A percentile compares a stretch with the other conserved stretches of the same genome.
These are phyloP conservation scores for Operophtera brumata DNA, from an alignment of 2,888 invertebrate species.

Conservation along the genomic window DNA sequence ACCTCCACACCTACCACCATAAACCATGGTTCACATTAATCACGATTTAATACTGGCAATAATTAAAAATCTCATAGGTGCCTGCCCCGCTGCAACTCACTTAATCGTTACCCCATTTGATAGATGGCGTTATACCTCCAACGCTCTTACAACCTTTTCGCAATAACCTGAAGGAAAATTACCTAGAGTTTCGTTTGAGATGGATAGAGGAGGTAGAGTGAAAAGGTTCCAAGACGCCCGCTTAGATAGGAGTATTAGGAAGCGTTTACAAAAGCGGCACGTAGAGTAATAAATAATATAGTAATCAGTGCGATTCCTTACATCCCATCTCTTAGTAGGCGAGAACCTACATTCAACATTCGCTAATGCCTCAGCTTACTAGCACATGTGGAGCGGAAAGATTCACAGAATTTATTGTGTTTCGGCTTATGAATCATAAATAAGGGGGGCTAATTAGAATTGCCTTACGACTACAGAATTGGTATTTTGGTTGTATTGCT, in stretches of 20 bases:
- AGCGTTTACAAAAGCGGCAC: slow-evolving; percentile 79
- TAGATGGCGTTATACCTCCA: slow-evolving; percentile 59
- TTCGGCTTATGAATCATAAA: slow-evolving; percentile 80
- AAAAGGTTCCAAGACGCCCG: slow-evolving; percentile 61
- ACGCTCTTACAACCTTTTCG: slow-evolving; percentile 54
- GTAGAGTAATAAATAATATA: slow-evolving; percentile 80
- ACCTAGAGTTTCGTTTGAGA: slow-evolving; percentile 9
- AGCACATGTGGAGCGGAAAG: slow-evolving; percentile 79
- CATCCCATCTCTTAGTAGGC: slow-evolving; percentile 79
- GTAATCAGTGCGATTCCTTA: slow-evolving; percentile 81
- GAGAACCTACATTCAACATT: slow-evolving; percentile 79
- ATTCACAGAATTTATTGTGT: slow-evolving; percentile 78
- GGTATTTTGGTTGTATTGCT: slow-evolving; percentile 41
- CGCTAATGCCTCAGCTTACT: slow-evolving; percentile 75
- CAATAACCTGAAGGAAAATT: slow-evolving; percentile 23
- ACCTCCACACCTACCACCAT: slow-evolving; percentile 35
- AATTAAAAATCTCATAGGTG: slow-evolving; percentile 74
- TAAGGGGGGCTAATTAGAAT: slow-evolving; percentile 78
- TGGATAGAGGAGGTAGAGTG: slow-evolving; percentile 32
- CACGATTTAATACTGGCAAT: slow-evolving; percentile 65
- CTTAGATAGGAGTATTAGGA: slow-evolving; percentile 73
- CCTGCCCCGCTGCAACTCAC: slow-evolving; percentile 60
- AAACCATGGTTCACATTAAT: slow-evolving; percentile 58
- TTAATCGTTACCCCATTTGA: slow-evolving; percentile 73
- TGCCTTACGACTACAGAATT: slow-evolving; percentile 51